Base-by-base conservation (phyloP, 2,888 invertebrate genomes). In the Erebia aethiops region DNA sequence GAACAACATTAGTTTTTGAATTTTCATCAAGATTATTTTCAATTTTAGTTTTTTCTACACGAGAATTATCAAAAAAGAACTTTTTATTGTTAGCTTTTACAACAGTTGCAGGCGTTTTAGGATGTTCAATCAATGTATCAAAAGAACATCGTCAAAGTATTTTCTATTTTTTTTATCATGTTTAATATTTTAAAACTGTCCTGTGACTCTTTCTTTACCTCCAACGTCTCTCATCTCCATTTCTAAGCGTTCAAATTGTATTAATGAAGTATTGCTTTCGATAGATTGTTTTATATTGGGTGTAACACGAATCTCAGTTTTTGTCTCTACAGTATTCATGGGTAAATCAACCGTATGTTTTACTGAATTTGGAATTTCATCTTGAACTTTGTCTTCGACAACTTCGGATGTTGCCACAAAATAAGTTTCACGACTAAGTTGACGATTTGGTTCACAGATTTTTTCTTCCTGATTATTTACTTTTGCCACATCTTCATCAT, bases 161-260 rank as follows among this genome's bases (percentile, higher is more conserved):
- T 71, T 82, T 65, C 79, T 82, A 58, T 85, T 87, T 64, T 84
- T 83, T 76, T 85, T 87, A 1, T 81, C 71, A 3, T 81, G 76
- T 54, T 87, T 83, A 0, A 84, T 75, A 52, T 82, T 76, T 13
- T 76, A 72, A 67, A 86, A 83, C 46, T 73, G 73, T 5, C 76
- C 76, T 41, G 75, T 75, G 18, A 72, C 71, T 14, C 79, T 73
- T 61, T 72, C 9, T 71, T 70, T 76, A 9, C 80, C 74, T 14
- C 43, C 61, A 13, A 80, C 60, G 66, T 71, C 69, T 9, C 81
- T 84, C 0, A 86, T 73, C 57, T 83, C 88, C 43, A 80, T 78
- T 79, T 90, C 90, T 46, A 90, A 69, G 60, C 84, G 81, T 75
- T 91, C 90, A 71, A 91, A 91, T 60, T 89, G 87, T 5, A 77